Evolutionary conservation across 2,888 invertebrate genomes (phyloP).

Genomic region (Nycteola revayana): DNA sequence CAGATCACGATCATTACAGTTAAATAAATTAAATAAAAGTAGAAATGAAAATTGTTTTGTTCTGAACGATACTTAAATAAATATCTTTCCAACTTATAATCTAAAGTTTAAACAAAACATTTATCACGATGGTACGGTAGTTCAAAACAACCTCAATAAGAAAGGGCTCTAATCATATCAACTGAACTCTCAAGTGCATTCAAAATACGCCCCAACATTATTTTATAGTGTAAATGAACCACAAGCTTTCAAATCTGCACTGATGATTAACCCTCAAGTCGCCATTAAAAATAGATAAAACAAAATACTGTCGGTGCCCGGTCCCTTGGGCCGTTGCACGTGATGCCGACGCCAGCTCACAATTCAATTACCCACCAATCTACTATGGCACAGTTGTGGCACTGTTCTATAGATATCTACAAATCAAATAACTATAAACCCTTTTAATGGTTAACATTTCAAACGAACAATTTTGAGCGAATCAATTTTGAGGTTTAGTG

Average conservation of each 20-base stretch:
- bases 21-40: too few species aligned
- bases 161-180: constrained; percentile 29
- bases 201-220: constrained; percentile 29
- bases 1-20: too few species aligned
- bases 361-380: constrained; percentile 70
- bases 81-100: too few species aligned
- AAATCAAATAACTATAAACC: constrained; percentile 49
- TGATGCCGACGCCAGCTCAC: constrained; percentile 52
- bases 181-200: constrained; percentile 17
- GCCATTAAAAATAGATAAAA: constrained; percentile 77
- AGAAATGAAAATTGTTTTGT: too few species aligned
- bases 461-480: constrained; percentile 7
- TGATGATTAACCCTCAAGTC: constrained; percentile 65
- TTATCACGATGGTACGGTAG: too few species aligned
- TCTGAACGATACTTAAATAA: too few species aligned
- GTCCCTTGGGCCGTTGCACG: constrained; percentile 56
- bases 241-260: constrained; percentile 56
- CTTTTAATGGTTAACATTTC: constrained; percentile 19
- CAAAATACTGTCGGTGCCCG: constrained; percentile 61
- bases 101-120: too few species aligned
- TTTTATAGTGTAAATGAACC: constrained; percentile 41
- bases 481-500: too few species aligned
- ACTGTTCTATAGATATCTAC: constrained; percentile 38
- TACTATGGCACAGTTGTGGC: constrained; percentile 34
- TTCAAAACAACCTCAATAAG: constrained; percentile 1